A percentile compares a stretch with the other conserved stretches of the same genome.
Evolutionary conservation across 2,113 vertebrate species (phyloP).

Genomic region (Galbula dea): DNA sequence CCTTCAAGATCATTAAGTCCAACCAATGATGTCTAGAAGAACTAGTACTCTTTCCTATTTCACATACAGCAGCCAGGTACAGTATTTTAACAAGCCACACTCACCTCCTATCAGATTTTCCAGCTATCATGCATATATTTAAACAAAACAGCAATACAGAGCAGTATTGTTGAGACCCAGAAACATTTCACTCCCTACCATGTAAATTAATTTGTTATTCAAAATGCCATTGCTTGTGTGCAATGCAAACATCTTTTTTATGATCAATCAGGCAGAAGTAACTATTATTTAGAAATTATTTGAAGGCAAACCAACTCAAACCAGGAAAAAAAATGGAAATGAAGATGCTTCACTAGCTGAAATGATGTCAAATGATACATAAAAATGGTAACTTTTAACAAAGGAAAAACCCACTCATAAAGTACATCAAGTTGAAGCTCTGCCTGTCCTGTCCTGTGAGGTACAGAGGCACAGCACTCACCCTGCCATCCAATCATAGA

Average conservation of each 20-base stretch:
- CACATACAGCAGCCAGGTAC: neutral
- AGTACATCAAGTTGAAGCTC: neutral
- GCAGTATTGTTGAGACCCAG: neutral
- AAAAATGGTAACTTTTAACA: neutral
- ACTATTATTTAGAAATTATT: conserved; percentile 1
- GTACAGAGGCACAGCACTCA: too few relatives aligned
- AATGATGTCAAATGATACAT: conserved; percentile 1
- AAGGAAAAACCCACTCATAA: neutral
- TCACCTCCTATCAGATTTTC: neutral
- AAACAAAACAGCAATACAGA: neutral
- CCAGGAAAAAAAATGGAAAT: conserved; percentile 11
- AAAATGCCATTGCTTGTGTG: neutral
- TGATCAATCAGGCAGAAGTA: conserved; percentile 21
- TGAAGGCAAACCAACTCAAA: conserved; percentile 17
- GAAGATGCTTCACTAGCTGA: neutral
- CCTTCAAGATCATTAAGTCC: too few relatives aligned
- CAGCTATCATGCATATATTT: neutral
- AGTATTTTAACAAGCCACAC: neutral
- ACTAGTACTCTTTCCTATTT: neutral
- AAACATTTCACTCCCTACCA: neutral
- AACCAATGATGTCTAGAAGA: too few relatives aligned
- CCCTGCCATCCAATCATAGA: too few relatives aligned
- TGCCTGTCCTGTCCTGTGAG: too few relatives aligned
- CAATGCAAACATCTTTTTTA: conserved; percentile 2
- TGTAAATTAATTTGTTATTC: conserved; percentile 50